Conservation (phyloP, 2,888 invertebrate genomes). For the Pseudoips prasinana region DNA sequence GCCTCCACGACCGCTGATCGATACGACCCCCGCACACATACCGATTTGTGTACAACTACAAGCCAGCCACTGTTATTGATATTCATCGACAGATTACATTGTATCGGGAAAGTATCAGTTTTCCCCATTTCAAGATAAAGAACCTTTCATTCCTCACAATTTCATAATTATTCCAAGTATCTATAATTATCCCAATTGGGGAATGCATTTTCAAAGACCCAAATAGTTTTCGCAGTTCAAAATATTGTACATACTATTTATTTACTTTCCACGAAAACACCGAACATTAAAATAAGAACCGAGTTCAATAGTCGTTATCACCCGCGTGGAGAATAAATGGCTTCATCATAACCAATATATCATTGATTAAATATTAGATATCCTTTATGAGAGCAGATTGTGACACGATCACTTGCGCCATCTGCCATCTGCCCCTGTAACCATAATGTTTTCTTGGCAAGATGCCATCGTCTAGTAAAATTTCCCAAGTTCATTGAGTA, state of each 20-base stretch:
- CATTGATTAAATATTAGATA: constrained; percentile 15
- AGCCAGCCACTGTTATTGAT: constrained; percentile 39
- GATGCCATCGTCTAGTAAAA: constrained; percentile 52
- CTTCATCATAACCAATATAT: no score
- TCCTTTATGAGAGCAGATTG: constrained; percentile 15
- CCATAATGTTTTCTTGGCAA: constrained; percentile 46
- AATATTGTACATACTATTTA: no score
- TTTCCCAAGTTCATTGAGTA: constrained; percentile 60
- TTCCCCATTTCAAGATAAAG: no score
- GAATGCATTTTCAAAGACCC: no score
- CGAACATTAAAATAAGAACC: constrained; percentile 18
- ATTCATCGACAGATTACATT: constrained; percentile 34
- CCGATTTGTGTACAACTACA: constrained; percentile 51
- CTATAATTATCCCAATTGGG: no score
- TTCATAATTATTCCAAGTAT: no score
- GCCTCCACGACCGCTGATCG: constrained; percentile 46
- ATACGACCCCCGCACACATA: constrained; percentile 48
- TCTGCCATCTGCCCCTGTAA: constrained; percentile 40
- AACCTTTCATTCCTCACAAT: no score
- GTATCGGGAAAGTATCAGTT: constrained; percentile 1
- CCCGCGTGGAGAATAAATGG: no score
- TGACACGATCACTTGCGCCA: constrained; percentile 38
- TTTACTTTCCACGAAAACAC: no score
- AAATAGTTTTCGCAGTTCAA: no score
- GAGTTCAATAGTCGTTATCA: no score